Evolutionary conservation across 1,140 invertebrate genomes (phyloP).

Genomic region (Trinorchestia longiramus): DNA sequence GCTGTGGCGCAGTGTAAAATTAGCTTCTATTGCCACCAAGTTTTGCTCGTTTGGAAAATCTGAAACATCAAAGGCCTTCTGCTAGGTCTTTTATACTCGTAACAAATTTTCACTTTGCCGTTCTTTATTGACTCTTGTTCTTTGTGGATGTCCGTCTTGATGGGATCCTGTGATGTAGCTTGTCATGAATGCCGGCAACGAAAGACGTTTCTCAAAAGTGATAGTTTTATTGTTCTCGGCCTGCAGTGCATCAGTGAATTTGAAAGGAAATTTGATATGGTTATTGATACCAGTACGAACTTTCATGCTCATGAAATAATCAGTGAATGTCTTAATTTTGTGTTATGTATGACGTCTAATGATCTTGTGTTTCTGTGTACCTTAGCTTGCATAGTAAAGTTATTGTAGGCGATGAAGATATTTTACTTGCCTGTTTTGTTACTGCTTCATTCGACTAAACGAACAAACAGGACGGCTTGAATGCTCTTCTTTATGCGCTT

Average conservation of each 20-base stretch:
- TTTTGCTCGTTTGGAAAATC: not conserved
- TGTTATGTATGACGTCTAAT: not conserved
- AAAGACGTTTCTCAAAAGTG: too few species aligned
- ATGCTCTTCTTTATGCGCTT: not conserved
- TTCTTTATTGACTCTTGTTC: not conserved
- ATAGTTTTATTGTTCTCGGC: too few species aligned
- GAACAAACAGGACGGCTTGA: not conserved
- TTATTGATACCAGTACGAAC: not conserved
- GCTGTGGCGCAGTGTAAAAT: not conserved
- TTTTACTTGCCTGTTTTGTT: not conserved
- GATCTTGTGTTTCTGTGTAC: not conserved
- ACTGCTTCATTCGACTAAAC: not conserved
- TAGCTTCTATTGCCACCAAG: not conserved
- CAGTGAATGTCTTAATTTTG: not conserved
- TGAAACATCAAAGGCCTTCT: not conserved
- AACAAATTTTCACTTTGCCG: not conserved
- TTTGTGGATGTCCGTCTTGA: not conserved
- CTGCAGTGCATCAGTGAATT: too few species aligned
- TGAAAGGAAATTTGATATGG: not conserved
- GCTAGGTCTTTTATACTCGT: not conserved
- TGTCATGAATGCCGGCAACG: not conserved
- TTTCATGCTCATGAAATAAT: not conserved
- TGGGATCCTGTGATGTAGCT: not conserved
- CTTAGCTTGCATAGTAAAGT: not conserved
- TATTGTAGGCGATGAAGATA: not conserved